These are phyloP conservation scores for Champsocephalus esox DNA, from an alignment of 2,797 vertebrate genomes.

Conservation along the genomic window DNA sequence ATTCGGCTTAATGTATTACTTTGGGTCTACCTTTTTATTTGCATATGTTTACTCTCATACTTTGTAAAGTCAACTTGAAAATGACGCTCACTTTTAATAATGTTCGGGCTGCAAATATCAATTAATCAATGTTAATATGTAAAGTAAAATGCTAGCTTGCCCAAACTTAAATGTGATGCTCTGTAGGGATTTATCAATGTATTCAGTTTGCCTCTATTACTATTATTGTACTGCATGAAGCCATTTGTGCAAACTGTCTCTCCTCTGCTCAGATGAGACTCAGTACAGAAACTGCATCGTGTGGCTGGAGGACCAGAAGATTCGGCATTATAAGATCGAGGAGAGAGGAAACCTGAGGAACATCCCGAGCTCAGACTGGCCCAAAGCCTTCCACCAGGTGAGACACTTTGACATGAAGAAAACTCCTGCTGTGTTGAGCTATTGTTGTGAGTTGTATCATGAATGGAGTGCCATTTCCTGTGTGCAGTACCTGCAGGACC, in stretches of 20 bases:
- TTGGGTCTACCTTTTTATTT: not conserved
- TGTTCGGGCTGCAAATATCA: no score
- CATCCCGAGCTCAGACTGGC: conserved; percentile 95
- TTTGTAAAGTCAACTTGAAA: no score
- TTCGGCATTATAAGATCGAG: conserved; percentile 98
- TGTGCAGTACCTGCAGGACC: conserved; percentile 92
- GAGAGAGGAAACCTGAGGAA: conserved; percentile 95
- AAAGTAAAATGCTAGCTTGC: no score
- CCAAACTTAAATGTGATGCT: no score
- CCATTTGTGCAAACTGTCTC: not conserved
- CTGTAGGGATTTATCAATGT: not conserved
- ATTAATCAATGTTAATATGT: no score
- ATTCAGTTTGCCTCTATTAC: not conserved
- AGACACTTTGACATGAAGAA: not conserved
- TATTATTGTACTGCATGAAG: not conserved
- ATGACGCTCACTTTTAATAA: no score
- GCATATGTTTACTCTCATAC: not conserved
- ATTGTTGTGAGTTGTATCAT: not conserved
- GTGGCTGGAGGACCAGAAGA: conserved; percentile 99
- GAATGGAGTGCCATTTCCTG: not conserved
- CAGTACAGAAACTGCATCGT: conserved; percentile 98
- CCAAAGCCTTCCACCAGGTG: conserved; percentile 92
- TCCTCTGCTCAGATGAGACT: conserved; percentile 89
- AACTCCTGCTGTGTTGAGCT: not conserved
- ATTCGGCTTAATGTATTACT: not conserved